phyloP scores from a whole-genome alignment of 2,113 vertebrate species.

The Syngnathus floridae region DNA sequence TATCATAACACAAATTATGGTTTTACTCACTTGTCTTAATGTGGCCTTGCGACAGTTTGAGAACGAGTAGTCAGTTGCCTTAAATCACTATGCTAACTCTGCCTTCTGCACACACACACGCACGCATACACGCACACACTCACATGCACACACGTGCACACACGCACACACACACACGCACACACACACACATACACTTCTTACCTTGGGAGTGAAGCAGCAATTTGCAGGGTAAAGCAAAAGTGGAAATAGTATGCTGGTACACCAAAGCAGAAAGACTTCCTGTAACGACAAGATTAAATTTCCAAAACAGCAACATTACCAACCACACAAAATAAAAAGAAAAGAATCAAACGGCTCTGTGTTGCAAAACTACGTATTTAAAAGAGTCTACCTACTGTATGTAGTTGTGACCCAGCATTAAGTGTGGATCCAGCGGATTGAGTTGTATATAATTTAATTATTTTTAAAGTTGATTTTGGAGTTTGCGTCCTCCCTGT shows the following conservation, averaged over 20 bases:
- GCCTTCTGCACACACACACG: not conserved
- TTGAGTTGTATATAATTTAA: not conserved
- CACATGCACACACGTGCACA: slow-evolving; percentile 4
- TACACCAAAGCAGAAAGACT: slow-evolving; percentile 87
- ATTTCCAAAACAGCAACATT: not conserved
- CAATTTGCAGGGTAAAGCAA: slow-evolving; percentile 80
- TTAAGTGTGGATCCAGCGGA: not conserved
- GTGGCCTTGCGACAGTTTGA: not conserved
- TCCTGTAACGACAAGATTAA: slow-evolving; percentile 59
- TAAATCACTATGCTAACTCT: not conserved
- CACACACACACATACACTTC: not conserved
- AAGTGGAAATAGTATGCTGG: slow-evolving; percentile 79
- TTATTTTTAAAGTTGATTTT: not conserved
- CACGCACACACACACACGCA: not conserved
- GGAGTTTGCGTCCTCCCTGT: not conserved
- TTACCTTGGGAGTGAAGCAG: slow-evolving; percentile 75
- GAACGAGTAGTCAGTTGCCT: not conserved
- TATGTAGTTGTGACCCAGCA: not conserved
- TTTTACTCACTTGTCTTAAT: not conserved
- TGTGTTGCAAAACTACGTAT: not conserved
- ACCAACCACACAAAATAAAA: not conserved
- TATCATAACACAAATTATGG: not conserved
- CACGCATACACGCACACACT: slow-evolving; percentile 6
- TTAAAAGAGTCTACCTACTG: not conserved
- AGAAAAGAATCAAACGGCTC: not conserved